Evolutionary conservation across 2,888 invertebrate genomes (phyloP).

Genomic region (Lottia scabra): DNA sequence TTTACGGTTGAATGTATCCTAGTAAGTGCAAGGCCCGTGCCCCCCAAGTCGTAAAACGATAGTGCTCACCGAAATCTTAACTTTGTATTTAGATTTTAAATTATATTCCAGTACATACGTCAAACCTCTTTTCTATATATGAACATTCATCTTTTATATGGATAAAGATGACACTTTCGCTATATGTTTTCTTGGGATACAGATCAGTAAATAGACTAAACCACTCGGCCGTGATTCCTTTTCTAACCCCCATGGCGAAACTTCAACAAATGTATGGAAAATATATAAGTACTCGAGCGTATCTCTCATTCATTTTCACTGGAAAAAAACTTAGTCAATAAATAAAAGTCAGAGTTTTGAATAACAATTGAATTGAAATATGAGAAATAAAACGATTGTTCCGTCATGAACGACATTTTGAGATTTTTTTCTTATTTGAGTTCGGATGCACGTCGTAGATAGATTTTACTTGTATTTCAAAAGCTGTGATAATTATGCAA

Average conservation of each 20-base stretch:
- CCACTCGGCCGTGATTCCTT: neutral
- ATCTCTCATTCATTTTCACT: neutral
- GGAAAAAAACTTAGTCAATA: too few relatives aligned
- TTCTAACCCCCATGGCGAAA: neutral
- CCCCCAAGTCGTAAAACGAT: too few relatives aligned
- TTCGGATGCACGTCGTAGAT: too few relatives aligned
- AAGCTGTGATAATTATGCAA: too few relatives aligned
- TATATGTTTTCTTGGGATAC: neutral
- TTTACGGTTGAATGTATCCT: too few relatives aligned
- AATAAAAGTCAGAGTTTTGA: too few relatives aligned
- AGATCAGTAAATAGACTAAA: neutral
- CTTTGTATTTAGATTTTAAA: neutral
- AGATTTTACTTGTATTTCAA: too few relatives aligned
- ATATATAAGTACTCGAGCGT: neutral
- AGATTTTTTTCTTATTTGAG: too few relatives aligned
- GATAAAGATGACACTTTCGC: constrained; percentile 4
- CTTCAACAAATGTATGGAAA: neutral
- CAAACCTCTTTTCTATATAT: neutral
- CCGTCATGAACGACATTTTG: too few relatives aligned
- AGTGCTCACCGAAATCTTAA: neutral
- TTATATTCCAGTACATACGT: neutral
- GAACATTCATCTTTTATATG: neutral
- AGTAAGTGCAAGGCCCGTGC: too few relatives aligned
- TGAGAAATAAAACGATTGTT: too few relatives aligned
- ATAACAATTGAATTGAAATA: too few relatives aligned